Evolutionary conservation across 2,888 invertebrate genomes (phyloP).

Genomic region (Linnaemya vulpina): DNA sequence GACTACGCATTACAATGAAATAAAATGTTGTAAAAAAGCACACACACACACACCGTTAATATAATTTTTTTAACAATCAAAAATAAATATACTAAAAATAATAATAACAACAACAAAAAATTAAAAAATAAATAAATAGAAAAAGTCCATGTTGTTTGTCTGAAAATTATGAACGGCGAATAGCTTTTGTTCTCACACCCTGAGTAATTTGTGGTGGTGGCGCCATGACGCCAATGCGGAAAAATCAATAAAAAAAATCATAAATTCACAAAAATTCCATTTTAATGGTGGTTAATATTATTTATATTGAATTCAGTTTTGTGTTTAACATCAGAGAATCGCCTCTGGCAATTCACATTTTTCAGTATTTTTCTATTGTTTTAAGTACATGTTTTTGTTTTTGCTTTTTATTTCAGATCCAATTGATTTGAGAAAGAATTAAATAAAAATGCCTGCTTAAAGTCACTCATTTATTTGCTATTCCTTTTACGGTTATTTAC

Average conservation of each 20-base stretch:
- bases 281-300: constrained; percentile 81
- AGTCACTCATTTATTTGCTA: constrained; percentile 40
- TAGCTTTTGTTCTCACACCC: constrained; percentile 18
- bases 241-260: constrained; percentile 68
- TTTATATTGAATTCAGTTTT: constrained; percentile 54
- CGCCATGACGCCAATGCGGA: constrained; percentile 74
- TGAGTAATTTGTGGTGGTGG: constrained; percentile 68
- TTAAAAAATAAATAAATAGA: background rate
- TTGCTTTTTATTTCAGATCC: background rate
- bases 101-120: background rate
- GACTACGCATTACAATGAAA: background rate
- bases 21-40: background rate
- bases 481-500: constrained; percentile 47
- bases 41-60: background rate
- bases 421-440: constrained; percentile 43
- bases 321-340: background rate
- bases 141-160: background rate
- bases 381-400: background rate
- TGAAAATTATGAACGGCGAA: background rate
- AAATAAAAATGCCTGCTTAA: constrained; percentile 25
- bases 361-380: background rate
- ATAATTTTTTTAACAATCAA: background rate
- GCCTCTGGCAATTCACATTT: constrained; percentile 34
- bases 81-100: background rate
- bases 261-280: constrained; percentile 79